A percentile compares a stretch with the other conserved stretches of the same genome.
Conservation (phyloP, 2,797 vertebrate species). For the Tapirus indicus region DNA sequence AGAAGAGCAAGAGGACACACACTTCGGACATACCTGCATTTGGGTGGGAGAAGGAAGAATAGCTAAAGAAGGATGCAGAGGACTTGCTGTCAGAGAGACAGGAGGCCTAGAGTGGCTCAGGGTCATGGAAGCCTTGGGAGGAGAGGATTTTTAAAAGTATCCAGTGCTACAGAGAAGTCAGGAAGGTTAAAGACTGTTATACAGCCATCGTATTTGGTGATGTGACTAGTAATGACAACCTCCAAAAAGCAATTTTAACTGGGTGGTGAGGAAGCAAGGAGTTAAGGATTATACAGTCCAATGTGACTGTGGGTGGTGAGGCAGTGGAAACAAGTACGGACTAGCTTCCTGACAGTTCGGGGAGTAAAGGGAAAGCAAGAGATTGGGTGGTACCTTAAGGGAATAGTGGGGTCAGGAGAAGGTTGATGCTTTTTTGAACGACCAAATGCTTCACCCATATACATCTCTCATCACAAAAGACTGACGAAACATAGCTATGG, state of each 20-base stretch:
- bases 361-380: not conserved
- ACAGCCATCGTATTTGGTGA: not conserved
- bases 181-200: not conserved
- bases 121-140: not conserved
- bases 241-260: not conserved
- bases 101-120: not conserved
- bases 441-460: constrained; percentile 62
- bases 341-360: constrained; percentile 56
- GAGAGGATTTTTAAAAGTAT: not conserved
- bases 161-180: not conserved
- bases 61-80: not conserved
- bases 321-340: constrained; percentile 18
- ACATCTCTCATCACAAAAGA: constrained; percentile 73
- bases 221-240: not conserved
- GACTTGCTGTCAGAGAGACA: not conserved
- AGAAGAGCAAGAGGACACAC: not conserved
- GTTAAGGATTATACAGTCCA: constrained; percentile 40
- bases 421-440: constrained; percentile 71
- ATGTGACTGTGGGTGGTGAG: not conserved
- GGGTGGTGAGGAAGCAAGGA: not conserved
- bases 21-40: not conserved
- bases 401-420: constrained; percentile 60
- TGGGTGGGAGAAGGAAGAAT: not conserved
- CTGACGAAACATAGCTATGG: constrained; percentile 62
- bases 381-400: constrained; percentile 44